Evolutionary conservation across 92 coral and sea anemone species (phyloP).

Genomic region (Epizoanthus fatuus): DNA sequence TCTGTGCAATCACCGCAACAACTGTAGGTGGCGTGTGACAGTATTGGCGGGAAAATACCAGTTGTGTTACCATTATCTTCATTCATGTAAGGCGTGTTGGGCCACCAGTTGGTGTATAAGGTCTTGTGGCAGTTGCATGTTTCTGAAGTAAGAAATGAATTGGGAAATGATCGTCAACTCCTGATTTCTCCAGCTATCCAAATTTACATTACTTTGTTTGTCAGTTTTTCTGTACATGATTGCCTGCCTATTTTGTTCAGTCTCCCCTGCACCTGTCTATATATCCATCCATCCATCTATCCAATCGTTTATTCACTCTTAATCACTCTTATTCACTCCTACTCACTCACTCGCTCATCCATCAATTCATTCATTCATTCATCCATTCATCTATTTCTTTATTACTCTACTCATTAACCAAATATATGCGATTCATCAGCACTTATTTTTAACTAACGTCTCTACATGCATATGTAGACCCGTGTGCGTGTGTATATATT

Average conservation of each 20-base stretch:
- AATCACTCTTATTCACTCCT: not conserved
- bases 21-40: constrained; percentile 59
- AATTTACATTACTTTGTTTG: not conserved
- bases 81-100: constrained; percentile 82
- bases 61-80: constrained; percentile 34
- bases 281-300: not conserved
- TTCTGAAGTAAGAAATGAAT: constrained; percentile 63
- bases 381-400: too few species aligned
- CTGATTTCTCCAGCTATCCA: not conserved
- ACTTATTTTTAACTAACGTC: not conserved
- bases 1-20: constrained; percentile 85
- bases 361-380: not conserved
- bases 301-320: too few species aligned
- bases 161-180: not conserved
- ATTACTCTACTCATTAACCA: too few species aligned
- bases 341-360: not conserved
- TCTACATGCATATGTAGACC: not conserved
- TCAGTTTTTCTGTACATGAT: too few species aligned
- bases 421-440: too few species aligned
- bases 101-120: constrained; percentile 92
- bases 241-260: too few species aligned
- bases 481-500: too few species aligned
- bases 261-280: not conserved
- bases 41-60: constrained; percentile 89
- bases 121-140: constrained; percentile 88